These are phyloP conservation scores for Thalassophryne amazonica DNA, from an alignment of 2,797 vertebrate species.

Conservation along the genomic window DNA sequence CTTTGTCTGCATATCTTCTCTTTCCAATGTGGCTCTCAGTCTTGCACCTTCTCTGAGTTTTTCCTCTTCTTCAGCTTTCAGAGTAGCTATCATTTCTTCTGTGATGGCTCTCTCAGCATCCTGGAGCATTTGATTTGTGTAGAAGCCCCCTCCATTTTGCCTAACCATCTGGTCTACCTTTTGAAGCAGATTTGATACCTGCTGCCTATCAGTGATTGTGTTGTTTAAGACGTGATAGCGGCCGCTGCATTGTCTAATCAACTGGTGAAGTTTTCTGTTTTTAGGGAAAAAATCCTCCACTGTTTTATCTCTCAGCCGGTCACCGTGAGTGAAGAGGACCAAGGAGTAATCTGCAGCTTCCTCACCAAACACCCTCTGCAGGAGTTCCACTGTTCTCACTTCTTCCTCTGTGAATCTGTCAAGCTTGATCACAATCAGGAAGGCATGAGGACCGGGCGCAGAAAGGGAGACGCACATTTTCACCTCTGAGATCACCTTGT, in stretches of 20 bases:
- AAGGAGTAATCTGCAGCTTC: slow-evolving; percentile 9
- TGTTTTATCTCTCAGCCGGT: neutral
- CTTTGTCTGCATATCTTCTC: neutral
- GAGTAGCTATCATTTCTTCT: neutral
- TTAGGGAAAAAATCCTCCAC: slow-evolving; percentile 2
- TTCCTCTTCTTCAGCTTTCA: neutral
- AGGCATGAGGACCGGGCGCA: slow-evolving; percentile 32
- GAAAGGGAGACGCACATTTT: slow-evolving; percentile 19
- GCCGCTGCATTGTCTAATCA: slow-evolving; percentile 3
- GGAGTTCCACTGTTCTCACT: slow-evolving; percentile 9
- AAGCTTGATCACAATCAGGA: slow-evolving; percentile 32
- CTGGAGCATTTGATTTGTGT: slow-evolving; percentile 30
- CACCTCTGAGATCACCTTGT: slow-evolving; percentile 5
- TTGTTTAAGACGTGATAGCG: slow-evolving; percentile 35
- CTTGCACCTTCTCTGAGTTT: neutral
- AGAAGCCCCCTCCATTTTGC: slow-evolving; percentile 22
- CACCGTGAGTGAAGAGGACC: slow-evolving; percentile 39
- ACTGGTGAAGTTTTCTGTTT: neutral
- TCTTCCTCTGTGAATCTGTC: slow-evolving; percentile 35
- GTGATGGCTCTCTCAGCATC: slow-evolving; percentile 21
- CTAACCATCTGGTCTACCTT: slow-evolving; percentile 17
- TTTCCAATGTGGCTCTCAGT: neutral
- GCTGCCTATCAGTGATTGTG: neutral
- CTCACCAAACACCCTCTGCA: slow-evolving; percentile 28
- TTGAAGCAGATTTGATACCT: slow-evolving; percentile 14